phyloP scores from a whole-genome alignment of 2,888 invertebrate species.

The Heliconius ethilla region DNA sequence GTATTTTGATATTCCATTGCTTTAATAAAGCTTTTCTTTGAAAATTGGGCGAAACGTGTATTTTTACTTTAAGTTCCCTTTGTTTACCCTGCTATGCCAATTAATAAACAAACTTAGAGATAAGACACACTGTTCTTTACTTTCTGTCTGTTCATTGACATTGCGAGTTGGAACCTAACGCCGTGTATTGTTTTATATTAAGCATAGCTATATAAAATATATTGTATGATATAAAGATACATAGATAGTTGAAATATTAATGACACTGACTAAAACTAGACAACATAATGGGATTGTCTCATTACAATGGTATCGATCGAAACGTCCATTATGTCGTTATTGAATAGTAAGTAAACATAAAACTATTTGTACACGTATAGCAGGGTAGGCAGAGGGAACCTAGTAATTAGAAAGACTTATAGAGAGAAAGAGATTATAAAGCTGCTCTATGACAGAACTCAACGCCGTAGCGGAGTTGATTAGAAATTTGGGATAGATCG shows the following conservation, averaged over 20 bases:
- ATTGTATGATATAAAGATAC: background rate
- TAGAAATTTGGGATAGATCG: no score
- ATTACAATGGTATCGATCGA: background rate
- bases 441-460: no score
- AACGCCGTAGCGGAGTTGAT: no score
- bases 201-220: background rate
- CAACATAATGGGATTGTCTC: background rate
- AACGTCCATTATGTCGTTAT: background rate
- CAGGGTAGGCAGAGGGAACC: no score
- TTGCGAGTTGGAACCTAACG: background rate
- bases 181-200: background rate
- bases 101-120: no score
- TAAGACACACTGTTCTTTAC: background rate
- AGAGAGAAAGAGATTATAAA: no score
- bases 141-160: background rate
- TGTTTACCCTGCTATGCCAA: no score
- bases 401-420: no score
- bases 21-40: no score
- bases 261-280: background rate
- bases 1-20: no score
- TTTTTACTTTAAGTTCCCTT: no score
- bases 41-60: background rate
- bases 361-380: no score
- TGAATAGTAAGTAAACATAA: background rate
- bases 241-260: background rate